Percentiles rank a stretch among this genome's conserved stretches.
Evolutionary conservation across 2,797 vertebrate genomes (phyloP).

Genomic region (Urosaurus nigricauda): DNA sequence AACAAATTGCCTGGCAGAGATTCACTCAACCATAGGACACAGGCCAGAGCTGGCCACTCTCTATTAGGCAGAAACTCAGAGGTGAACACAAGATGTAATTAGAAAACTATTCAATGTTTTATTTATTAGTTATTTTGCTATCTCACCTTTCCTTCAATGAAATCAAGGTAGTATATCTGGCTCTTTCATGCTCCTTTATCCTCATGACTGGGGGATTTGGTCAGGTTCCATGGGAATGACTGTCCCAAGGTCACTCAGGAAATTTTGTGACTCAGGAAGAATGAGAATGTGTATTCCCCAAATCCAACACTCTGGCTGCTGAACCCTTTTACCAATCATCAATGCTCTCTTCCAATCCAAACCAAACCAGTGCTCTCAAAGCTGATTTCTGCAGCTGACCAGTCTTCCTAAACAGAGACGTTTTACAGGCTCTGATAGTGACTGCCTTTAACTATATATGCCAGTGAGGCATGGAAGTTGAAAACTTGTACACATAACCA

Average conservation of each 20-base stretch:
- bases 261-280: background rate
- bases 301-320: background rate
- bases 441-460: background rate
- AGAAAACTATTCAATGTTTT: background rate
- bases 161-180: background rate
- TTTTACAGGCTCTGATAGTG: background rate
- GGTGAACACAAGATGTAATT: background rate
- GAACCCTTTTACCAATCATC: background rate
- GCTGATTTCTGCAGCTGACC: background rate
- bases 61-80: background rate
- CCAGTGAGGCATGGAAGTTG: background rate
- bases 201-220: background rate
- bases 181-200: background rate
- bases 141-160: background rate
- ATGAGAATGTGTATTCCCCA: background rate
- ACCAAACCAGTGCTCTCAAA: background rate
- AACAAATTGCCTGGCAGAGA: background rate
- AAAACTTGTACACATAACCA: constrained; percentile 1
- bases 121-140: background rate
- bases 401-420: background rate
- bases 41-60: background rate
- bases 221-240: background rate
- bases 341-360: background rate
- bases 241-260: background rate
- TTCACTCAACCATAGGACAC: background rate